A percentile compares a stretch with the other conserved stretches of the same genome.
These are phyloP conservation scores for Falco punctatus DNA, from an alignment of 2,113 vertebrate species.

Conservation along the genomic window DNA sequence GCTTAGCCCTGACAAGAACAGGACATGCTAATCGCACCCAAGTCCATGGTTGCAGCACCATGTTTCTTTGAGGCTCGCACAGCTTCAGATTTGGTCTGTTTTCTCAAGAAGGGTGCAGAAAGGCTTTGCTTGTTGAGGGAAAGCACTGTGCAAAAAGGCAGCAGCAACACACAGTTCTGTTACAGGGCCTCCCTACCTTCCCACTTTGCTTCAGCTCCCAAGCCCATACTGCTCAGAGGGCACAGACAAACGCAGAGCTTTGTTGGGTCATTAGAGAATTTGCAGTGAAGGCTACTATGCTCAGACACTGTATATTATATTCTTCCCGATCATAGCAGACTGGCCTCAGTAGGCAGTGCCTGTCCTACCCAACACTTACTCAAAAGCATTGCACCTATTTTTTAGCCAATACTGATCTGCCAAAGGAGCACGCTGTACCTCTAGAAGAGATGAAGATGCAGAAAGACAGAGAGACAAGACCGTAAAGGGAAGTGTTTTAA, in stretches of 20 bases:
- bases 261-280: neutral
- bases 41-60: rapidly evolving
- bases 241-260: neutral
- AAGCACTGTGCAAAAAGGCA: rapidly evolving
- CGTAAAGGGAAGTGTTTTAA: neutral
- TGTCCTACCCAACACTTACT: neutral
- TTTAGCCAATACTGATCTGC: neutral
- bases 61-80: neutral
- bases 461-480: neutral
- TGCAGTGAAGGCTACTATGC: neutral
- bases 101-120: neutral
- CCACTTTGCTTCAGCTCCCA: rapidly evolving
- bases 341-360: neutral
- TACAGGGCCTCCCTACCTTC: neutral
- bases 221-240: neutral
- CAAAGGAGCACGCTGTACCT: neutral
- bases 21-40: rapidly evolving
- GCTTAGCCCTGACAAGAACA: neutral
- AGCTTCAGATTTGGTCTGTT: neutral
- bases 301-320: neutral
- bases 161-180: neutral
- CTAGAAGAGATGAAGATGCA: neutral
- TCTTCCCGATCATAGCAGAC: neutral
- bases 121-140: neutral
- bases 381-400: neutral